Conservation (phyloP, 2,797 vertebrate genomes). For the Xiphophorus birchmanni region DNA sequence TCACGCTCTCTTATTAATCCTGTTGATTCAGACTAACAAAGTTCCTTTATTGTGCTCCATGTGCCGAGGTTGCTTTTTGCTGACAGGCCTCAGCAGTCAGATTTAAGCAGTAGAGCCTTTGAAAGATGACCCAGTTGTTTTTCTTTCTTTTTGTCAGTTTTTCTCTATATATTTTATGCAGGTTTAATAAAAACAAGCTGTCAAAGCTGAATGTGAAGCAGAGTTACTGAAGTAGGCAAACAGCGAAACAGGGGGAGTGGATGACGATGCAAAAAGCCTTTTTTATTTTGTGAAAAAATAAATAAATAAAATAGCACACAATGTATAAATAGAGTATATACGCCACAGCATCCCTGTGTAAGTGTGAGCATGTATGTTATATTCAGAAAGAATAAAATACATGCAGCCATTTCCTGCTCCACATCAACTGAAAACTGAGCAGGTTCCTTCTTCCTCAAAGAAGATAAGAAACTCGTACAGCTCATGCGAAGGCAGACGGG, state of each 20-base stretch:
- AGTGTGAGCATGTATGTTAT: slow-evolving; percentile 2
- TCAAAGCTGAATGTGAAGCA: slow-evolving; percentile 48
- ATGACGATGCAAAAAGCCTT: slow-evolving; percentile 25
- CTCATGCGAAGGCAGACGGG: slow-evolving; percentile 34
- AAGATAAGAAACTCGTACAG: slow-evolving; percentile 41
- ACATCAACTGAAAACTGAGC: slow-evolving; percentile 39
- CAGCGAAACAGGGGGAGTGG: slow-evolving; percentile 11
- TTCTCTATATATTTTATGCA: slow-evolving; percentile 48
- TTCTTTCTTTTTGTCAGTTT: slow-evolving; percentile 48
- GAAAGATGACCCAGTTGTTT: slow-evolving; percentile 51
- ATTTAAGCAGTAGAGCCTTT: slow-evolving; percentile 41
- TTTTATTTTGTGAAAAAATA: slow-evolving; percentile 30
- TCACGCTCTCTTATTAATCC: neutral
- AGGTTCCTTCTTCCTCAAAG: slow-evolving; percentile 26
- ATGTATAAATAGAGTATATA: slow-evolving; percentile 19
- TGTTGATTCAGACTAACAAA: neutral
- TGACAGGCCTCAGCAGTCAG: slow-evolving; percentile 21
- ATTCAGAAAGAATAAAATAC: slow-evolving; percentile 26
- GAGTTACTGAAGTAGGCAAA: slow-evolving; percentile 44
- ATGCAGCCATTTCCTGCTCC: slow-evolving; percentile 42
- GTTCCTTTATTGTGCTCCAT: neutral
- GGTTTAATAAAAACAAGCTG: slow-evolving; percentile 68
- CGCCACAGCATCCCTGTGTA: neutral
- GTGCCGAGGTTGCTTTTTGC: neutral
- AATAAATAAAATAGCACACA: slow-evolving; percentile 24